Percentiles rank a stretch among this genome's conserved stretches.
These are phyloP conservation scores for Phrynocephalus forsythii DNA, from an alignment of 2,797 vertebrate species.

Conservation along the genomic window DNA sequence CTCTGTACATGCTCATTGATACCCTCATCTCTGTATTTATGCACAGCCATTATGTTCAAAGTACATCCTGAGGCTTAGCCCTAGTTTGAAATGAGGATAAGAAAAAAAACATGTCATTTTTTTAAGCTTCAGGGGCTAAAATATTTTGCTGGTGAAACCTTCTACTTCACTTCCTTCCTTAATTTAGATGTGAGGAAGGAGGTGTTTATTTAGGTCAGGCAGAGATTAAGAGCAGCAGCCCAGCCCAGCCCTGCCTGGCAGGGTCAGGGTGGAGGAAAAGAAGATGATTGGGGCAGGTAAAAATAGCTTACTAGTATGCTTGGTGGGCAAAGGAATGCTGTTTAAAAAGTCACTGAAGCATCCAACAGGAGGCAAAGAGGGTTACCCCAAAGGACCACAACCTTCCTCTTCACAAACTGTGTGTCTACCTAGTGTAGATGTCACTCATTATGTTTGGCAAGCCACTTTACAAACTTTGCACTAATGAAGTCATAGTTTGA, in stretches of 20 bases:
- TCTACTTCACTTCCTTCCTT: not conserved
- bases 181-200: not conserved
- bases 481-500: not conserved
- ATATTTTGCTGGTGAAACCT: not conserved
- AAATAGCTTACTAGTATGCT: not conserved
- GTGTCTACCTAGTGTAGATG: not conserved
- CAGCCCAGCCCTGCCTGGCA: not conserved
- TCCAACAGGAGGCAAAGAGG: not conserved
- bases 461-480: not conserved
- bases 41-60: not conserved
- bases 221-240: not conserved
- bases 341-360: not conserved
- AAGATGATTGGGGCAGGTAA: not conserved
- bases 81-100: not conserved
- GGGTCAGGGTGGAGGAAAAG: not conserved
- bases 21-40: not conserved
- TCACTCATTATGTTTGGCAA: not conserved
- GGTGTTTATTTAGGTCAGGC: constrained; percentile 19
- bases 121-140: not conserved
- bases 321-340: not conserved
- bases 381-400: not conserved
- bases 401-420: not conserved
- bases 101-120: not conserved
- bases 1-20: not conserved
- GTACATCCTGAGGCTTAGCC: not conserved